phyloP scores from a whole-genome alignment of 2,888 invertebrate genomes.

The Agrochola lychnidis region DNA sequence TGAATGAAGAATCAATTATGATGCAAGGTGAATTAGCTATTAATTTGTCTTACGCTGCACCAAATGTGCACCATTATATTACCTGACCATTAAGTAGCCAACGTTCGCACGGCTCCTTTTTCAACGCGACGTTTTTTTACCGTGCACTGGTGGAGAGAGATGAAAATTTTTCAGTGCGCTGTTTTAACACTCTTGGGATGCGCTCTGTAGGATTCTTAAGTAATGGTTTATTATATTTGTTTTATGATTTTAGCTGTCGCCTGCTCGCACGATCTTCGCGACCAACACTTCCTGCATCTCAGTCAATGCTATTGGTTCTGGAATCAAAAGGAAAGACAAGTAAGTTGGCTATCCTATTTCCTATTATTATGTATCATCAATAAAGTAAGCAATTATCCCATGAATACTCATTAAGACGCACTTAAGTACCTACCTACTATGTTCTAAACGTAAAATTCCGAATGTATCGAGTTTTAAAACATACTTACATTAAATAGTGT shows the following conservation, averaged over 20 bases:
- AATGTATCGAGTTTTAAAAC: neutral
- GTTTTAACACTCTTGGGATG: neutral
- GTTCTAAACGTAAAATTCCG: neutral
- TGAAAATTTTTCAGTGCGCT: neutral
- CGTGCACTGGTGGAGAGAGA: neutral
- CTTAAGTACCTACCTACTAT: too few species aligned
- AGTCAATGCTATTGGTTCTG: slow-evolving; percentile 94
- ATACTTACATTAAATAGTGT: neutral
- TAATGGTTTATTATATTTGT: slow-evolving; percentile 1
- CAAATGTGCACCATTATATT: neutral
- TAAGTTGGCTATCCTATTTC: slow-evolving; percentile 63
- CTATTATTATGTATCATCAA: neutral
- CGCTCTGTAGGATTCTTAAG: neutral
- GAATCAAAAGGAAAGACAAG: slow-evolving; percentile 93
- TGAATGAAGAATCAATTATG: neutral
- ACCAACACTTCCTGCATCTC: slow-evolving; percentile 97
- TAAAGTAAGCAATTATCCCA: neutral
- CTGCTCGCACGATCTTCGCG: slow-evolving; percentile 94
- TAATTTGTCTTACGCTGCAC: neutral
- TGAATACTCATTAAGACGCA: neutral
- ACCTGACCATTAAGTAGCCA: neutral
- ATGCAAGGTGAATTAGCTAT: slow-evolving; percentile 5
- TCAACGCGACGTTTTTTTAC: neutral
- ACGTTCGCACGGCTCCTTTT: neutral
- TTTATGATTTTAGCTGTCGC: slow-evolving; percentile 90